Base-by-base conservation (phyloP, 1,140 invertebrate genomes). In the Archegozetes longisetosus region DNA sequence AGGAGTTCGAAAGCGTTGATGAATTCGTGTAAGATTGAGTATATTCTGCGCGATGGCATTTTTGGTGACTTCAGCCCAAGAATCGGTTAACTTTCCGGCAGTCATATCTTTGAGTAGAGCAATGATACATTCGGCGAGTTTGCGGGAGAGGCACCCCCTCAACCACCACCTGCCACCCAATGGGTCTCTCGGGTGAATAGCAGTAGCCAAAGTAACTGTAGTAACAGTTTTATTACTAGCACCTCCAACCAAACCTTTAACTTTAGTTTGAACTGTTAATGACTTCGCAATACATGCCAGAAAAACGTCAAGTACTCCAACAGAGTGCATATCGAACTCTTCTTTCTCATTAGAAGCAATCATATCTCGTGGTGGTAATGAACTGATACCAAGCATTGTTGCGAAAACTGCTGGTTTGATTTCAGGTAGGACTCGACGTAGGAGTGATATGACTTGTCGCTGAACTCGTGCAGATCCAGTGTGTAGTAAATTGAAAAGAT, bases 401-500 rank as follows among this genome's bases (percentile, higher is more conserved):
- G 75, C 74, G 26, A 78, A 65, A 17, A 69, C 69, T 58, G 72
- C 71, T n/a, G 76, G 76, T 12, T 82, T 78, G 17, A 90, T 84
- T 73, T 88, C 84, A 0, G 86, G 85, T n/a, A 92, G 69, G 59
- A 92, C 87, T 67, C 88, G 77, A 46, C 84, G 73, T 20, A 92
- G 69, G 1, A 92, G 72, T 2, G 84, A 81, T 24, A 80, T 85
- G 22, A 95, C 81, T 77, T 96, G 91, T 71, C 92, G 79, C 70
- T 95, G 91, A 1, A 96, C 88, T 58, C 92, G 76, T 51, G 91
- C 89, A 62, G 90, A 92, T 47, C 90, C 90, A 2, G 89, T 94
- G 70, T 97, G 92, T 13, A 97, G 73, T 4, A 96, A 73, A 61
- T 83, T 84, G 2, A 96, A 73, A 23, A 97, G 72, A 73, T 96